Base-by-base conservation (phyloP, 1,140 invertebrate species). In the Lithobius niger region DNA sequence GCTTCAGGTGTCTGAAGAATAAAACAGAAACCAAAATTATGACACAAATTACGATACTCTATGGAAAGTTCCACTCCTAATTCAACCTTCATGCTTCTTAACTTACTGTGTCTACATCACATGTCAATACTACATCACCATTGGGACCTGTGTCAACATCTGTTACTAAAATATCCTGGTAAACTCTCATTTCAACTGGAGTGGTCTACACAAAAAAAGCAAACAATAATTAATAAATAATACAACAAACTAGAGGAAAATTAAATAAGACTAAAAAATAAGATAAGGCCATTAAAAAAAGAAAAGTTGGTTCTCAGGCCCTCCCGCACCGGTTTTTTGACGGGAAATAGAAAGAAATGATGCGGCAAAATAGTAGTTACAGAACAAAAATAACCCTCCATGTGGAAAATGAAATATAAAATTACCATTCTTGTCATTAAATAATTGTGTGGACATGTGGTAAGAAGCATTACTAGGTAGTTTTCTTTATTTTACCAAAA, bases 1-100 rank as follows among this genome's bases (percentile, higher is more conserved):
- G 65, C 66, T 25, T 57, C 52, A 3, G 65, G 65, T 40, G 63
- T 61, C 62, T 67, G 43, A 27, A 66, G 61, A 59, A 28, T 16
- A 22, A 58, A 22, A 51, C 24, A 4, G 4, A 16, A 52, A 27
- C 50, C 15, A 3, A 26, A 49, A 22, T 18, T 56, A 10, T n/a
- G 16, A 53, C 24, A 57, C 24, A 53, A 2, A 54, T 25, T 52
- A 3, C 24, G 21, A 26, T 27, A 56, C 49, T 25, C 24, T 36
- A 10, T 10, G 10, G n/a, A 10, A 36, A 10, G n/a, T 10, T 36
- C 10, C n/a, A 36, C 31, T 10, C 44, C 19, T 6, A 22, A 10
- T 15, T 47, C 13, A 6, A 47, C 6, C 6, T 47, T n/a, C n/a
- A n/a, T n/a, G n/a, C n/a, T 47, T 10, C 15, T 47, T 13, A 10